Base-by-base conservation (phyloP, 2,797 vertebrate species). In the Falco cherrug region DNA sequence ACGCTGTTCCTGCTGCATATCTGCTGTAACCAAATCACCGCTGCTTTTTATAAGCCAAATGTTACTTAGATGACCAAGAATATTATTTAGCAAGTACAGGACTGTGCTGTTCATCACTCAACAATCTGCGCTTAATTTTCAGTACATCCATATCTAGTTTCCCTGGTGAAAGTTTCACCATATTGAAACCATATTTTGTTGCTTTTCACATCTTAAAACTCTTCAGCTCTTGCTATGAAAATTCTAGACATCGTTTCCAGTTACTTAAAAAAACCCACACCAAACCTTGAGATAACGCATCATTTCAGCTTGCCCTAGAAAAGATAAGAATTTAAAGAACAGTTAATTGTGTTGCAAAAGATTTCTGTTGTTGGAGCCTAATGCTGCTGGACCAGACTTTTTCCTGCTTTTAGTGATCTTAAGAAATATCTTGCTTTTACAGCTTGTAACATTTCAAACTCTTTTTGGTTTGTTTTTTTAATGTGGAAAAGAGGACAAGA, bases 131-230 rank as follows among this genome's bases (percentile, higher is more conserved):
- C 48, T 95, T 95, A 92, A 97, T 95, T 92, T 96, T 76, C 65
- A 68, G 29, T 59, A 69, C 5, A 3, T 26, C 31, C 54, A 69
- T 94, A 43, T 90, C 78, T 94, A 60, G 47, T 91, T 96, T 97
- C 81, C 60, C 78, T 88, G 31, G 59, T 77, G 87, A 91, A 41
- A 60, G 3, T 75, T 94, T 96, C 28, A 5, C 65, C 43, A 43
- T 87, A 95, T 48, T 93, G 82, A 96, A 98, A 92, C 29, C 60
- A 77, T 39, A 92, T 97, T 97, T 96, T 71, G 45, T 86, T 96
- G 28, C 82, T 87, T 92, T 86, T 95, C 47, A 84, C 15, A 45
- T 87, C 48, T 63, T 85, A 67, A 14, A 51, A 77, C 29, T 11
- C 57, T 84, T 89, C 33, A 92, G 24, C 29, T 88, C 41, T 43